Conservation (phyloP, 1,140 invertebrate species). For the Lysiphlebus fabarum region DNA sequence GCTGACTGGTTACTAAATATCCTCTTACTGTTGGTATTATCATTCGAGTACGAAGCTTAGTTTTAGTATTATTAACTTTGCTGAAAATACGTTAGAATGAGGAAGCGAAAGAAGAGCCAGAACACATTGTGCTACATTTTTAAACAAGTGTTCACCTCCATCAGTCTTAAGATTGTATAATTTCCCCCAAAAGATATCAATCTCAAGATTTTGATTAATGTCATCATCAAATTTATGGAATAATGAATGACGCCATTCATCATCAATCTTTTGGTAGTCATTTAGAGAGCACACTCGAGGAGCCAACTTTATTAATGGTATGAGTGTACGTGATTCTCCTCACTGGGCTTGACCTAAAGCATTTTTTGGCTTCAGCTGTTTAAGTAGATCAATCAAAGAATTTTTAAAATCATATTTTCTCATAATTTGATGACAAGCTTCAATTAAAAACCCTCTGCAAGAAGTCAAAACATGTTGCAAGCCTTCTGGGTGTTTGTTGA, state of each 20-base stretch:
- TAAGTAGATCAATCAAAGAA: too few relatives aligned
- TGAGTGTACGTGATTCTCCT: background rate
- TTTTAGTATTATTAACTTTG: conserved; percentile 25
- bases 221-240: conserved; percentile 3
- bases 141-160: conserved; percentile 1
- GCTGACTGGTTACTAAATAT: conserved; percentile 14
- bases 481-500: too few relatives aligned
- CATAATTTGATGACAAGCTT: too few relatives aligned
- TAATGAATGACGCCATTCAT: conserved; percentile 8
- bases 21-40: conserved; percentile 17
- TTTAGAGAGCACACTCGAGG: background rate
- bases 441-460: too few relatives aligned
- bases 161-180: background rate
- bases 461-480: too few relatives aligned
- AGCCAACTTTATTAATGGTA: background rate
- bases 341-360: background rate
- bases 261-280: conserved; percentile 7
- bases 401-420: too few relatives aligned
- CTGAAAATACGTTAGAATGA: conserved; percentile 25
- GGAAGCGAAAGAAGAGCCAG: conserved; percentile 21
- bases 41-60: conserved; percentile 22
- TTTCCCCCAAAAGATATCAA: conserved; percentile 5
- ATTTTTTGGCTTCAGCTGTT: too few relatives aligned
- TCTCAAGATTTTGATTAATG: background rate
- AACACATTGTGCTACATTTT: conserved; percentile 5